Percentiles rank a stretch among this genome's conserved stretches.
Evolutionary conservation across 2,797 vertebrate species (phyloP).

Genomic region (Nothura maculosa): DNA sequence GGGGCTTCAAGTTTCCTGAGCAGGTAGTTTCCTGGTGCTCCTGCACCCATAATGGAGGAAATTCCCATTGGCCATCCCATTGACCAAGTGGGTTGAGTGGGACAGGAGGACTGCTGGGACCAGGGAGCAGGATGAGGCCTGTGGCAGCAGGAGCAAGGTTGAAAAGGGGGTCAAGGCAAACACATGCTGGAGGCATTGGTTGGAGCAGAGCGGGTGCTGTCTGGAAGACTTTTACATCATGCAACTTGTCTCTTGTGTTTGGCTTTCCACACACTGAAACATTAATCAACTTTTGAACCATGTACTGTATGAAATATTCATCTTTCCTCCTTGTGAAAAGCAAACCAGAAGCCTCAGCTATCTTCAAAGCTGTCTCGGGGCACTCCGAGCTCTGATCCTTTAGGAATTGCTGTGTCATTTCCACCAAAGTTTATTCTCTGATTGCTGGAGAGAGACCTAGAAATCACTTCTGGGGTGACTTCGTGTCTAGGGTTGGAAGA

Average conservation of each 20-base stretch:
- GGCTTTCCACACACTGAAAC: slow-evolving; percentile 69
- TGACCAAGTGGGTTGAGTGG: neutral
- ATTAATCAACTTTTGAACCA: slow-evolving; percentile 77
- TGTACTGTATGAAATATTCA: slow-evolving; percentile 68
- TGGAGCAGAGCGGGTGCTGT: neutral
- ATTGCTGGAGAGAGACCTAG: slow-evolving; percentile 31
- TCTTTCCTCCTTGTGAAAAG: slow-evolving; percentile 53
- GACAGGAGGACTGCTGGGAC: neutral
- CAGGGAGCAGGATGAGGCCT: neutral
- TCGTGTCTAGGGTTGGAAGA: neutral
- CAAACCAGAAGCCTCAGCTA: slow-evolving; percentile 61
- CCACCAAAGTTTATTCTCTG: slow-evolving; percentile 37
- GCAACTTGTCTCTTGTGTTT: slow-evolving; percentile 52
- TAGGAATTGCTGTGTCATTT: slow-evolving; percentile 64
- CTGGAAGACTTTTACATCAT: slow-evolving; percentile 46
- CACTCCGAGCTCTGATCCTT: slow-evolving; percentile 35
- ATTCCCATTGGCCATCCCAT: accelerated
- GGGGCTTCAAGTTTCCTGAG: neutral
- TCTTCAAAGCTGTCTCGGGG: slow-evolving; percentile 58
- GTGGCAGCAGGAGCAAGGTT: neutral
- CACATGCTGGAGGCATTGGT: neutral
- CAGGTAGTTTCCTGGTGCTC: too few relatives aligned
- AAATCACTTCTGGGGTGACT: slow-evolving; percentile 24
- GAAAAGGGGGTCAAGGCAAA: slow-evolving; percentile 11
- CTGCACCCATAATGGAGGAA: too few relatives aligned